phyloP scores from a whole-genome alignment of 2,797 vertebrate species.

The Brachyrhaphis roseni region DNA sequence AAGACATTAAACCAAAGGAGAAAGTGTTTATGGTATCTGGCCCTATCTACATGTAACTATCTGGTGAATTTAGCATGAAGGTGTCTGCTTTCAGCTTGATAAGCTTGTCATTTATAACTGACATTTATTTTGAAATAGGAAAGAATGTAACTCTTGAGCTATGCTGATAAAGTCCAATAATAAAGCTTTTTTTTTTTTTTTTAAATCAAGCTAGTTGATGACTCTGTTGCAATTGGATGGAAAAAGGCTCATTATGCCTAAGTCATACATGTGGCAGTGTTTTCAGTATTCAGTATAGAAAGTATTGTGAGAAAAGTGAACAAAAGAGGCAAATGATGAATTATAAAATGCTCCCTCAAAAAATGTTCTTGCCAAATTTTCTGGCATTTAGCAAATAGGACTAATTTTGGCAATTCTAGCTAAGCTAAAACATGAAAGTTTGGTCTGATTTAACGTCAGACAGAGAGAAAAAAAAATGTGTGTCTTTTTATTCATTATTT shows the following conservation, averaged over 20 bases:
- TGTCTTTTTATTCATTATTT: no score
- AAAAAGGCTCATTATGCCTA: background rate
- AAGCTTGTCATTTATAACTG: background rate
- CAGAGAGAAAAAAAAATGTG: no score
- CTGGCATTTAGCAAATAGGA: no score
- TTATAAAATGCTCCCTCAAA: background rate
- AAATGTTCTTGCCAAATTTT: no score
- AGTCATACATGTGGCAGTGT: background rate
- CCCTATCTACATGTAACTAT: background rate
- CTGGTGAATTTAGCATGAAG: background rate
- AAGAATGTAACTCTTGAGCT: background rate
- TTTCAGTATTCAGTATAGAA: background rate
- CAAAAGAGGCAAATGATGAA: background rate
- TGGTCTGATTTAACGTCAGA: background rate
- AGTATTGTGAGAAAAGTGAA: background rate
- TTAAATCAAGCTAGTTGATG: background rate
- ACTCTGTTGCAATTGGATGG: background rate
- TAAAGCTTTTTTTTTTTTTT: background rate
- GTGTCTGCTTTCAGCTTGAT: background rate
- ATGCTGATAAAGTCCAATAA: background rate
- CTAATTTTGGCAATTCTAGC: no score
- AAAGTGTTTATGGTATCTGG: no score
- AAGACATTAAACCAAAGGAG: background rate
- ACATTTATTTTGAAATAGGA: background rate
- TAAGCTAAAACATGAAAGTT: background rate